A percentile compares a stretch with the other conserved stretches of the same genome.
Evolutionary conservation across 2,888 invertebrate genomes (phyloP).

Genomic region (Drepanosiphum platanoidis): DNA sequence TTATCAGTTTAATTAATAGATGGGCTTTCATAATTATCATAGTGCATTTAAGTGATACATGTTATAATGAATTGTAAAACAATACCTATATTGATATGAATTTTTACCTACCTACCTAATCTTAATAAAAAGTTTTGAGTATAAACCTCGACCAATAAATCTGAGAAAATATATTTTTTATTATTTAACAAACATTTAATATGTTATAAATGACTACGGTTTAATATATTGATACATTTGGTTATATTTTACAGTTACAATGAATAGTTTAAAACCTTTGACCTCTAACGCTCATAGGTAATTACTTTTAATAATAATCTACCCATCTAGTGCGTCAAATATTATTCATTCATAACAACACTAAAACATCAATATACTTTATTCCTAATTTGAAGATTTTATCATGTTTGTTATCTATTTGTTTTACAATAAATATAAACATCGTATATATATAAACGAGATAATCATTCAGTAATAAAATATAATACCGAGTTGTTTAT

Average conservation of each 20-base stretch:
- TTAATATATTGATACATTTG: too few species aligned
- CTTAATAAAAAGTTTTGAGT: neutral
- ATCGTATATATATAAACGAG: neutral
- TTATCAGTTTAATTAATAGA: too few species aligned
- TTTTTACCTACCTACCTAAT: too few species aligned
- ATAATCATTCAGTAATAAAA: neutral
- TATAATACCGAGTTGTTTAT: neutral
- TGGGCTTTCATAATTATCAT: too few species aligned
- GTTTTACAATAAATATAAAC: neutral
- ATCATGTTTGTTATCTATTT: neutral
- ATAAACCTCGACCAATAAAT: neutral
- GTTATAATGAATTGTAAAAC: too few species aligned
- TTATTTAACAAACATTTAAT: neutral
- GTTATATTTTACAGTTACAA: too few species aligned
- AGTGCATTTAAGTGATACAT: too few species aligned
- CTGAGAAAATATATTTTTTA: neutral
- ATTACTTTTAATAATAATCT: neutral
- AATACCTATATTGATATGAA: too few species aligned
- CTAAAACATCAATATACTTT: neutral
- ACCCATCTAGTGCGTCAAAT: too few species aligned
- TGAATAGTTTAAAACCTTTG: conserved; percentile 1
- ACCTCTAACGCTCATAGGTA: neutral
- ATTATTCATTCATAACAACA: neutral
- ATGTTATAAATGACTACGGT: too few species aligned
- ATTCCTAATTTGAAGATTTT: neutral